phyloP scores from a whole-genome alignment of 2,113 vertebrate genomes.

The Thymallus thymallus region DNA sequence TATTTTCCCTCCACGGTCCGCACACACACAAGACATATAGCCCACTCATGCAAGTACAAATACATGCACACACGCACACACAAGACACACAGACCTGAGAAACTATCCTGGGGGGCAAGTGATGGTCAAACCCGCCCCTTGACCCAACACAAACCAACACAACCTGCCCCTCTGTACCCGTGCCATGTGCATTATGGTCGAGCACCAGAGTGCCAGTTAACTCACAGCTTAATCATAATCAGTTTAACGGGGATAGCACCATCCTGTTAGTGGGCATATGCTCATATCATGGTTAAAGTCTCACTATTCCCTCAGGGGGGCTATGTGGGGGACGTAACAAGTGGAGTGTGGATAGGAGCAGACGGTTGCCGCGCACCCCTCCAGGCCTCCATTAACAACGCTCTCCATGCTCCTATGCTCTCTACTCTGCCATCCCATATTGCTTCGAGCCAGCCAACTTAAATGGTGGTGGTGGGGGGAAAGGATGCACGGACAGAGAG shows the following conservation, averaged over 20 bases:
- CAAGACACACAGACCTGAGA: too few species aligned
- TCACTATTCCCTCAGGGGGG: slow-evolving; percentile 46
- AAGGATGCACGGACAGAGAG: neutral
- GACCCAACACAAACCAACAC: neutral
- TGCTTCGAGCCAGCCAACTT: slow-evolving; percentile 32
- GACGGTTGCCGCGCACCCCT: slow-evolving; percentile 44
- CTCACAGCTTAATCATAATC: slow-evolving; percentile 66
- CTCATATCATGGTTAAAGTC: slow-evolving; percentile 63
- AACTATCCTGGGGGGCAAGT: too few species aligned
- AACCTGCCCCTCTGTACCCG: neutral
- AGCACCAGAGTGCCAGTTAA: slow-evolving; percentile 54
- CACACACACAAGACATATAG: too few species aligned
- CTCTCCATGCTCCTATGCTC: slow-evolving; percentile 43
- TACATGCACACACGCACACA: too few species aligned
- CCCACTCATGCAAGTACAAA: too few species aligned
- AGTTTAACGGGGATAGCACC: slow-evolving; percentile 52
- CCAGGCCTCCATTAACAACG: slow-evolving; percentile 54
- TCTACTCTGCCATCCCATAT: slow-evolving; percentile 11
- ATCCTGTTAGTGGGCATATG: slow-evolving; percentile 63
- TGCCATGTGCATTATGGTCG: slow-evolving; percentile 40
- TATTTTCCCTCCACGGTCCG: too few species aligned
- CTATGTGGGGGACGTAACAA: slow-evolving; percentile 38
- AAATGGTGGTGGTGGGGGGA: neutral
- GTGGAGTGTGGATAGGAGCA: slow-evolving; percentile 46
- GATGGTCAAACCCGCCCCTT: too few species aligned